Evolutionary conservation across 2,113 vertebrate species (phyloP).

Genomic region (Cromileptes altivelis): DNA sequence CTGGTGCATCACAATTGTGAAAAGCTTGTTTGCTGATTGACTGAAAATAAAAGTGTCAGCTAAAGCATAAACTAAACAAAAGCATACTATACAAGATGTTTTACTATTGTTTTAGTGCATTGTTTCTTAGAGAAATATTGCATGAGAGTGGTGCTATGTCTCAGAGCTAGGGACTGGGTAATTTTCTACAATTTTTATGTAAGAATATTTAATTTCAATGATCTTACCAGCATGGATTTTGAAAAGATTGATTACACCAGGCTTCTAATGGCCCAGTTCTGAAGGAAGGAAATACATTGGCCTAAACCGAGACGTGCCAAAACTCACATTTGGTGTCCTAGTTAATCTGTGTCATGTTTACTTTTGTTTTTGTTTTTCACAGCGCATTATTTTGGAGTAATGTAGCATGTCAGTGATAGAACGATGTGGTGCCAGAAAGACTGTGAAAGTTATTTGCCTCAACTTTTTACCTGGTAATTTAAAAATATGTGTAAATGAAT

Average conservation of each 20-base stretch:
- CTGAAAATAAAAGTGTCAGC: neutral
- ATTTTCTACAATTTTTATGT: neutral
- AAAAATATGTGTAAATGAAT: conserved; percentile 3
- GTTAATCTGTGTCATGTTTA: neutral
- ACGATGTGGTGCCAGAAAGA: neutral
- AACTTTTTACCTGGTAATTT: neutral
- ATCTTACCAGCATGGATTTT: neutral
- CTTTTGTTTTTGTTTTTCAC: neutral
- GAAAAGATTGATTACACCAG: neutral
- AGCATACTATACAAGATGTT: too few relatives aligned
- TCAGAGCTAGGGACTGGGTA: neutral
- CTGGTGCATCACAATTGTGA: neutral
- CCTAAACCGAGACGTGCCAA: neutral
- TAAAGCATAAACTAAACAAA: neutral
- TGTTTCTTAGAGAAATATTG: neutral
- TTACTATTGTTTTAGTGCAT: neutral
- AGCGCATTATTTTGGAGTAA: neutral
- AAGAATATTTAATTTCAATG: neutral
- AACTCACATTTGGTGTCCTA: neutral
- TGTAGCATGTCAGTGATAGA: neutral
- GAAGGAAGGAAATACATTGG: neutral
- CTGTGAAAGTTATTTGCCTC: neutral
- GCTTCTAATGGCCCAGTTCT: neutral
- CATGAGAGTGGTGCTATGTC: neutral
- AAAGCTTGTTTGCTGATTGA: neutral